phyloP scores from a whole-genome alignment of 1,140 invertebrate species.

The Meloidogyne hapla region DNA sequence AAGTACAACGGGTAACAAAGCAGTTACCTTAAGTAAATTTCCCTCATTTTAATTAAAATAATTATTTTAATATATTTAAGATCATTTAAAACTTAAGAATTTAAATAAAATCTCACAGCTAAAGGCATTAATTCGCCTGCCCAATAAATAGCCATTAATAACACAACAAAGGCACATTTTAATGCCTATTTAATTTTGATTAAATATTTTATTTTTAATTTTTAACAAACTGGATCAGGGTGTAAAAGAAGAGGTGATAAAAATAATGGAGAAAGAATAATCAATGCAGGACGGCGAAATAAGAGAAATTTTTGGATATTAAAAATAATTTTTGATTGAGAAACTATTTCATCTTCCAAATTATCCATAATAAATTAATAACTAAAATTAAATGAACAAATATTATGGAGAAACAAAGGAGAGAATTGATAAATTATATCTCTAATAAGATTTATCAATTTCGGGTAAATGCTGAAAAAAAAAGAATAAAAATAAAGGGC shows the following conservation, averaged over 20 bases:
- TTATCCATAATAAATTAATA: neutral
- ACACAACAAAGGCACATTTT: constrained; percentile 60
- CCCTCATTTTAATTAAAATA: too few relatives aligned
- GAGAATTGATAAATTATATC: too few relatives aligned
- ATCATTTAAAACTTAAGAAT: neutral
- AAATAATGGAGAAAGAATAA: neutral
- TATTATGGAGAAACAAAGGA: too few relatives aligned
- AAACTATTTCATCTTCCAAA: neutral
- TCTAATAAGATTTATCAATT: too few relatives aligned
- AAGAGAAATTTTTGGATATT: neutral
- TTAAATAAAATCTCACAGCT: constrained; percentile 52
- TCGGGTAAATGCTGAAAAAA: too few relatives aligned
- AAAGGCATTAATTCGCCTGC: constrained; percentile 67
- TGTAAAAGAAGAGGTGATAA: neutral
- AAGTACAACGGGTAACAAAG: constrained; percentile 66
- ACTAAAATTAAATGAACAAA: too few relatives aligned
- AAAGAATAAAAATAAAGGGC: too few relatives aligned
- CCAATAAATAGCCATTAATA: constrained; percentile 66
- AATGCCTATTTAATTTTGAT: constrained; percentile 39
- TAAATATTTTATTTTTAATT: neutral
- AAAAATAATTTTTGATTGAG: neutral
- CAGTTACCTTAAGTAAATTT: constrained; percentile 51
- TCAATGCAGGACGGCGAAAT: constrained; percentile 7
- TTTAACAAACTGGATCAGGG: neutral
- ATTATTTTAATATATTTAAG: neutral